Evolutionary conservation across 1,140 invertebrate species (phyloP), one percentile per base, ranked within the genome.

Genomic region (Musca domestica): DNA sequence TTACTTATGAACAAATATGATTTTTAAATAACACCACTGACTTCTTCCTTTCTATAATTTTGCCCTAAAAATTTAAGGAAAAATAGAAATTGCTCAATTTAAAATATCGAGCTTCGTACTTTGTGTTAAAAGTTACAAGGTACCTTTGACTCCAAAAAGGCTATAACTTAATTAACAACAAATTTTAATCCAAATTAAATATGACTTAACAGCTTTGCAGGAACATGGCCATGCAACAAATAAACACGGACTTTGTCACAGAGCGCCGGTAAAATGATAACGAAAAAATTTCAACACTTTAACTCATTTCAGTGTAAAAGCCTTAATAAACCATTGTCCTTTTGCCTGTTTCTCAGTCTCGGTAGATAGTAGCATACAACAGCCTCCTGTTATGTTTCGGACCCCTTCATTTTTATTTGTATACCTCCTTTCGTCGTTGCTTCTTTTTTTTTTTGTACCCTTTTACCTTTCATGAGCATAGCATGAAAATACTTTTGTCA

Each of bases 401-500:
- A 5, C 34, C 34, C 34, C 34, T 41, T 41, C n/a, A n/a, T n/a
- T 41, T 41, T 41, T 41, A 41, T 41, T 41, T 41, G 34, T 41
- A 12, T 9, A 41, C 34, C 34, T 41, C 34, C 34, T 41, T 41
- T 30, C 27, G 9, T 30, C 27, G 27, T 30, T 30, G 3, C 27
- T 3, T 30, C 3, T 41, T 12, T 41, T 41, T 12, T 41, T 41
- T 41, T 41, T 41, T 41, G 34, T 41, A 61, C 56, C 56, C 34
- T 41, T 61, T 61, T 19, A 34, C 15, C 17, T 25, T 61, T 34
- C 56, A 61, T 17, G 56, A 34, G 4, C 25, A 41, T 41, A 58
- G 27, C 54, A 58, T n/a, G 54, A 58, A 58, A 58, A 58, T 56
- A 56, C 52, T 25, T 10, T 25, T 56, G 52, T 56, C 22, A 56